phyloP scores from a whole-genome alignment of 2,797 vertebrate species.

The Megalops cyprinoides region DNA sequence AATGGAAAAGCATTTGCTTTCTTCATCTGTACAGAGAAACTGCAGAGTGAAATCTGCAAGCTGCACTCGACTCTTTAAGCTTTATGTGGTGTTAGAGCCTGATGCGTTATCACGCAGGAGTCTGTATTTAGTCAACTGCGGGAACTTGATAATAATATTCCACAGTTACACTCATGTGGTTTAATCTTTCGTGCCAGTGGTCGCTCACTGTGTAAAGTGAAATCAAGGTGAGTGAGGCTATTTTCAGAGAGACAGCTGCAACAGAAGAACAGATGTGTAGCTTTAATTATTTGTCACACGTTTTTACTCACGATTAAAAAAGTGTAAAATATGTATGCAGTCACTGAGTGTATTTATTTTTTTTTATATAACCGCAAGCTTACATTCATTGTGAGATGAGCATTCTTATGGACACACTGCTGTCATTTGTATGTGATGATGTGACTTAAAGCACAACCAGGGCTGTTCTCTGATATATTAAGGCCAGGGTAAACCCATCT shows the following conservation, averaged over 20 bases:
- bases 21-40: neutral
- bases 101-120: neutral
- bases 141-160: neutral
- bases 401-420: too few relatives aligned
- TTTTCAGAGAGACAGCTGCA: neutral
- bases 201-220: constrained; percentile 13
- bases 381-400: too few relatives aligned
- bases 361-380: neutral
- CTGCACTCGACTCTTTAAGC: neutral
- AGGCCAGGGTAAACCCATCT: too few relatives aligned
- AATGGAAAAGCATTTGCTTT: neutral
- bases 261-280: neutral
- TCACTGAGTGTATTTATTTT: too few relatives aligned
- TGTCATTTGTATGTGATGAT: too few relatives aligned
- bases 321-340: neutral
- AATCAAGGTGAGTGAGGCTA: neutral
- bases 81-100: neutral
- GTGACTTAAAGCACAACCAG: too few relatives aligned
- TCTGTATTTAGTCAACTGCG: neutral
- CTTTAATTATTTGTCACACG: neutral
- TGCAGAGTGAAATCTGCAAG: neutral
- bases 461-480: too few relatives aligned
- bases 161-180: neutral
- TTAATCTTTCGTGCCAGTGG: neutral
- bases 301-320: neutral